Evolutionary conservation across 2,888 invertebrate species (phyloP), one percentile per base, ranked within the genome.

Genomic region (Drosophila incognita): DNA sequence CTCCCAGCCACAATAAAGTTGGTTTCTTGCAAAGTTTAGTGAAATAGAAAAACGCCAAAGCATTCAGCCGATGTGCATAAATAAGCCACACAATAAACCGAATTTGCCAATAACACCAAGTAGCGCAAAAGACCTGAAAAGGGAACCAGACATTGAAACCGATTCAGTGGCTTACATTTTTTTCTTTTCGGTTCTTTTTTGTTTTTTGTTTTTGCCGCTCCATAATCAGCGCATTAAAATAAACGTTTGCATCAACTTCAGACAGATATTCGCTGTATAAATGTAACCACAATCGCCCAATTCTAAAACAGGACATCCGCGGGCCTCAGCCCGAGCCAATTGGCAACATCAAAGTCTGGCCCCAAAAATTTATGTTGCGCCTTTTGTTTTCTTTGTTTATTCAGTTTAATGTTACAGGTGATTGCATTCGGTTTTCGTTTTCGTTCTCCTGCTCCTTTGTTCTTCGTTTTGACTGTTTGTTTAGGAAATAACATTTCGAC

Each of bases 331-430:
- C 58, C 52, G 35, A 59, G 67, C 61, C 79, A 77, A 86, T 86
- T 79, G 89, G 75, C 87, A 78, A 89, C 89, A 78, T 89, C 84
- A 87, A 87, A 89, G 87, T 81, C 76, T 77, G 81, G 65, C 69
- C 72, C 71, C 61, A 61, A 69, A 80, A 76, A 83, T 79, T 75
- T 77, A 75, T 74, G 66, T 74, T 72, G 74, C 59, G 64, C 65
- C 77, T 51, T 84, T 80, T 74, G 76, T 77, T 81, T 80, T 87
- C 76, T 63, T 89, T 84, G 76, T 82, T 71, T 81, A 78, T 80
- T 83, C 80, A 76, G 83, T 85, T 82, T 87, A 75, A 72, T 77
- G 76, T 88, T 89, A 89, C 90, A 88, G 88, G 89, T 88, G 88
- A 89, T 86, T 89, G 89, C 83, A 88, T 87, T 87, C 74, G 70